Base-by-base conservation (phyloP, 2,113 vertebrate genomes). In the Macquaria australasica region DNA sequence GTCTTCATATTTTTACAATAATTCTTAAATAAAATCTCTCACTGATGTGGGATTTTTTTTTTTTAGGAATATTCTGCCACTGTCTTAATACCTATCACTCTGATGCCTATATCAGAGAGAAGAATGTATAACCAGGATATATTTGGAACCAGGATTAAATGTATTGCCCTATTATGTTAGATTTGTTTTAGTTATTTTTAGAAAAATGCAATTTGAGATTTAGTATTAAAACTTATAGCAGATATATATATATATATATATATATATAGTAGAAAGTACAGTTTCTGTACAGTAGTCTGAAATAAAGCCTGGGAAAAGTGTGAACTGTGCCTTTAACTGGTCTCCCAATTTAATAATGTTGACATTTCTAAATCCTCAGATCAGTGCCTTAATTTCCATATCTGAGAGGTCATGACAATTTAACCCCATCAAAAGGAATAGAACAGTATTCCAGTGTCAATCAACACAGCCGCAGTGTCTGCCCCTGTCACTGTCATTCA, bases 381-480 rank as follows among this genome's bases (percentile, higher is more conserved):
- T 94, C 87, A 69, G 81, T 86, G 85, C 76, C 91, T 87, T 77
- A 48, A 94, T 95, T 95, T 95, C 90, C 93, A 95, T 94, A 94
- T 95, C 93, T 93, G 88, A 94, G 91, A 89, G 87, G 90, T 92
- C 89, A 88, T 87, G 91, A 93, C 90, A 93, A 91, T 90, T 90
- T 93, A 94, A 95, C 94, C 89, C 91, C 91, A 91, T 95, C 93
- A 94, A 94, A 95, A 90, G 85, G 93, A 93, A 94, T 90, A 88
- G 86, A 90, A 90, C 90, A 89, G 89, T 84, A 79, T 59, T 83
- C 77, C 87, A 43, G 71, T 85, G 92, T 83, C 94, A 93, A 91
- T 94, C 92, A 93, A 10, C 64, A 45, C 55, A 70, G 66, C 53
- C 48, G 2, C 81, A 34, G 41, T 53, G 75, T 66, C 79, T 76